These are phyloP conservation scores for Sphaeramia orbicularis DNA, from an alignment of 2,797 vertebrate species.

Conservation along the genomic window DNA sequence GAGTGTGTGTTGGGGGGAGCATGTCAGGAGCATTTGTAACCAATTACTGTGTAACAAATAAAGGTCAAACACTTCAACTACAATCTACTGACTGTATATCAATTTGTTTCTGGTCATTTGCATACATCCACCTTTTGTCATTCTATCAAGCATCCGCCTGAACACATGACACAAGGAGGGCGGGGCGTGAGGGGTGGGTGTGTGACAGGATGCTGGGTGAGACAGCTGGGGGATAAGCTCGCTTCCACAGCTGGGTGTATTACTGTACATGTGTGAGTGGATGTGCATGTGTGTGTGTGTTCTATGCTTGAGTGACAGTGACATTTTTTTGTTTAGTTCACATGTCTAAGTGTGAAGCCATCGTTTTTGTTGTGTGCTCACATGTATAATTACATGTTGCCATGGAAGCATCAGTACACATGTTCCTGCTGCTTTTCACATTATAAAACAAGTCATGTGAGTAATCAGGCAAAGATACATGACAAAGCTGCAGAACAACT, in stretches of 20 bases:
- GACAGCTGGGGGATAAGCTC: slow-evolving; percentile 58
- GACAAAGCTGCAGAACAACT: background rate
- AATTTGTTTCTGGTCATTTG: slow-evolving; percentile 62
- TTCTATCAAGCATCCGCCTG: slow-evolving; percentile 5
- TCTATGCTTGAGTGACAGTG: slow-evolving; percentile 6
- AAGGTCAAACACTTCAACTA: slow-evolving; percentile 67
- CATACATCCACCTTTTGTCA: slow-evolving; percentile 59
- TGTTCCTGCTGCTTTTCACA: background rate
- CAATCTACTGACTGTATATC: slow-evolving; percentile 33
- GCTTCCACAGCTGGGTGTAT: slow-evolving; percentile 52
- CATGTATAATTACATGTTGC: slow-evolving; percentile 6
- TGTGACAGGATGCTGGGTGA: slow-evolving; percentile 21
- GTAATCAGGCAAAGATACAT: background rate
- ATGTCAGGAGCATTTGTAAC: slow-evolving; percentile 35
- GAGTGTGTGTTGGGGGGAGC: background rate
- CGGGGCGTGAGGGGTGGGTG: background rate
- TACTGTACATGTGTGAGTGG: slow-evolving; percentile 15
- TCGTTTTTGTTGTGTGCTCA: background rate
- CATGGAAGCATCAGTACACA: slow-evolving; percentile 6
- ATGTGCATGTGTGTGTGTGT: background rate
- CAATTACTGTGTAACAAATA: slow-evolving; percentile 53
- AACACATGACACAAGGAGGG: slow-evolving; percentile 21
- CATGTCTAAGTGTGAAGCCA: background rate
- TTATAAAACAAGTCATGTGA: background rate
- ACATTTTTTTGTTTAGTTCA: background rate